Evolutionary conservation across 2,113 vertebrate genomes (phyloP).

Genomic region (Onychostruthus taczanowskii): DNA sequence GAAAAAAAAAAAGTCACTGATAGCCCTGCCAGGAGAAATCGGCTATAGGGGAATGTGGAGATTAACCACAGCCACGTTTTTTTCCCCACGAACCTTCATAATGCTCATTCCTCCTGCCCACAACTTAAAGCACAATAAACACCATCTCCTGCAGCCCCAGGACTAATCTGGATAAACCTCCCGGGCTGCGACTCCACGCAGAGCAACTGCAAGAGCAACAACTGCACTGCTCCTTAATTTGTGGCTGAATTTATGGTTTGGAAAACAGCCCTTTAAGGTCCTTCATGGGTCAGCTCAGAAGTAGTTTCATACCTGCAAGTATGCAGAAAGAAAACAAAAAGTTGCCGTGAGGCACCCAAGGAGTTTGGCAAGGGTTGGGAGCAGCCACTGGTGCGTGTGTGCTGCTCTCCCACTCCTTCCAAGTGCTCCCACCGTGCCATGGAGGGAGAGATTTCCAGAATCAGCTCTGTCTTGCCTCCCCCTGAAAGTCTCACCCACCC

Average conservation of each 20-base stretch:
- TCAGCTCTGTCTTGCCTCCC: neutral
- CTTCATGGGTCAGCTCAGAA: conserved; percentile 39
- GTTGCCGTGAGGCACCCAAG: neutral
- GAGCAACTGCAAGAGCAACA: neutral
- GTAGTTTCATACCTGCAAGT: neutral
- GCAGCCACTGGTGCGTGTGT: neutral
- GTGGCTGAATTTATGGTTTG: neutral
- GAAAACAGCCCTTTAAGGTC: conserved; percentile 46
- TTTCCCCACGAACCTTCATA: neutral
- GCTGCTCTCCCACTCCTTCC: neutral
- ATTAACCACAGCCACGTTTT: neutral
- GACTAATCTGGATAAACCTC: neutral
- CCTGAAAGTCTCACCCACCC: neutral
- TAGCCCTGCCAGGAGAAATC: neutral
- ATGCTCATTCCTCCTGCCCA: neutral
- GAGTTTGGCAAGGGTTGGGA: neutral
- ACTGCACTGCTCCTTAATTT: neutral
- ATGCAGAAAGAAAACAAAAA: neutral
- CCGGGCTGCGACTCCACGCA: neutral
- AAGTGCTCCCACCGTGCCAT: neutral
- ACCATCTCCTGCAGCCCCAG: neutral
- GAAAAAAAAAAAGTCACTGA: neutral
- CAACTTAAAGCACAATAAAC: neutral
- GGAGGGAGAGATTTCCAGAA: neutral
- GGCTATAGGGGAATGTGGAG: neutral